Evolutionary conservation across 2,888 invertebrate species (phyloP), one percentile per base, ranked within the genome.

Genomic region (Ectropis crepuscularia): DNA sequence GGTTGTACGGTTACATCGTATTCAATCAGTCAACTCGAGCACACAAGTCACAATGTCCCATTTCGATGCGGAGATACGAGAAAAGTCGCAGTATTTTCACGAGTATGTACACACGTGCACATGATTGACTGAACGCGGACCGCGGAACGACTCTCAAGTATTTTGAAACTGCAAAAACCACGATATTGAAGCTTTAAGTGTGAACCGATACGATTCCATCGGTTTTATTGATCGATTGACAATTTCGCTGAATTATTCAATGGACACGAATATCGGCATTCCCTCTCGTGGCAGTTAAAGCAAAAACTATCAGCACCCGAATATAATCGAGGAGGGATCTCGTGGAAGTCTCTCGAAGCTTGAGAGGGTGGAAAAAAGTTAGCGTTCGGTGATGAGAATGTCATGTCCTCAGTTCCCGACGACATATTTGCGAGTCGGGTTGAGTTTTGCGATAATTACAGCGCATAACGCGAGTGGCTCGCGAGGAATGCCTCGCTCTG

Each of bases 371-470:
- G 81, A 86, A 90, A 92, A 91, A 91, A 85, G 76, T 66, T 71
- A 85, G 76, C 87, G 83, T 87, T 91, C 82, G 89, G 92, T 92
- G 92, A 92, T 92, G 92, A 92, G 92, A 92, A 92, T 90, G 92
- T 92, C 92, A 92, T 92, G 92, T 92, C 89, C 83, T 76, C 85
- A 87, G 90, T 89, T 90, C 86, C 85, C 90, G 82, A 91, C 91
- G 92, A 91, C 91, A 92, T 92, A 92, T 91, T 89, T 92, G 89
- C 88, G 90, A 89, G 89, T 87, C 85, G 82, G 86, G 83, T 84
- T 81, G 85, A 89, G 90, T 89, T 92, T 90, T 90, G 90, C 85
- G 88, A 90, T 91, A 92, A 92, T 92, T 92, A 90, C 89, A 85
- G 89, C 81, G 84, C 90, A 90, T 90, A 92, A 91, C 91, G 91